Conservation (phyloP, 2,888 invertebrate genomes). For the Sesamia inferens region DNA sequence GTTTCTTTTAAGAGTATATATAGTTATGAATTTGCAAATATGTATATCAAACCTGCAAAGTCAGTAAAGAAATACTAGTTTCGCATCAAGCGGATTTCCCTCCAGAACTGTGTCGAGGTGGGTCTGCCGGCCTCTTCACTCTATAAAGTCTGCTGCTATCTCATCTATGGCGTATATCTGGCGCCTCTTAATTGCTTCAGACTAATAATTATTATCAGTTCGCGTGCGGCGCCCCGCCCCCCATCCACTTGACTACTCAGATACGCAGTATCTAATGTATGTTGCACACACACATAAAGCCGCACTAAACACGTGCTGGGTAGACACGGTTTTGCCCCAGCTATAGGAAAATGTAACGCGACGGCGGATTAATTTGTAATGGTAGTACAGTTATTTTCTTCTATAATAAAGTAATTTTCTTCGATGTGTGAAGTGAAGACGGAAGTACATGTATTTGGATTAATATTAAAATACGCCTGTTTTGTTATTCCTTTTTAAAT, state of each 20-base stretch:
- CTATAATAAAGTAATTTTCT: constrained; percentile 41
- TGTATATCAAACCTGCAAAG: constrained; percentile 5
- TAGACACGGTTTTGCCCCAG: constrained; percentile 64
- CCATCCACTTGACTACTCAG: constrained; percentile 68
- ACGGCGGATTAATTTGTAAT: constrained; percentile 51
- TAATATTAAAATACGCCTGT: constrained; percentile 40
- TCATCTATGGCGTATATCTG: constrained; percentile 85
- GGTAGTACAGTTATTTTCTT: constrained; percentile 40
- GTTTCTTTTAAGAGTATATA: not conserved
- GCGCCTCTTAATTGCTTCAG: constrained; percentile 88
- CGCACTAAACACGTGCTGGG: constrained; percentile 73
- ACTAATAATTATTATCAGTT: constrained; percentile 88
- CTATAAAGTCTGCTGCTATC: constrained; percentile 74
- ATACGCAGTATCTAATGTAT: constrained; percentile 74
- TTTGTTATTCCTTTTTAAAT: constrained; percentile 20
- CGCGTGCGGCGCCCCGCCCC: constrained; percentile 82
- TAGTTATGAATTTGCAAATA: constrained; percentile 17
- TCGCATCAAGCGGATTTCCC: constrained; percentile 60
- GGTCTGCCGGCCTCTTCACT: constrained; percentile 64
- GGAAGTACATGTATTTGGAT: constrained; percentile 45
- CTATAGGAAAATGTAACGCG: constrained; percentile 62
- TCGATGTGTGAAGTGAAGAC: constrained; percentile 37
- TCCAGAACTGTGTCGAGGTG: constrained; percentile 66
- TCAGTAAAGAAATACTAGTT: constrained; percentile 51
- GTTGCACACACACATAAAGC: constrained; percentile 53